phyloP scores from a whole-genome alignment of 2,888 invertebrate genomes.

The Apomyelois bistriatella region DNA sequence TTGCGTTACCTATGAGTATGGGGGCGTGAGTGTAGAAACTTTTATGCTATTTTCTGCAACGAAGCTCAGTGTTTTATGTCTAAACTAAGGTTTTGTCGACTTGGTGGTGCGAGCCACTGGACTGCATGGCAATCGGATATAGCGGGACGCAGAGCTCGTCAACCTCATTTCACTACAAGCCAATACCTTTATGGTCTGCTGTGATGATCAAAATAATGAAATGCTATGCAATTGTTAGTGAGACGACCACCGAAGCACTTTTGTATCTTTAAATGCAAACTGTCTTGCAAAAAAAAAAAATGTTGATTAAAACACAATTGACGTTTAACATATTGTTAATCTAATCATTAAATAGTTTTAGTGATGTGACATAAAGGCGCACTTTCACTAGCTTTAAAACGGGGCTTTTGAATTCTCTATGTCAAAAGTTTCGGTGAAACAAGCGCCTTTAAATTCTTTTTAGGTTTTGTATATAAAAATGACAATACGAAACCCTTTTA shows the following conservation, averaged over 20 bases:
- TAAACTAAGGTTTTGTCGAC: neutral
- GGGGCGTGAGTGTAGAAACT: no score
- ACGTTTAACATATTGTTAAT: neutral
- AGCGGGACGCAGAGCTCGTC: no score
- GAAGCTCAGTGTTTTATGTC: no score
- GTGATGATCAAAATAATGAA: neutral
- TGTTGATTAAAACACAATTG: neutral
- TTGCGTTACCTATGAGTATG: no score
- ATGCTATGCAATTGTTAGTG: slow-evolving; percentile 6
- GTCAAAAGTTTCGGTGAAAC: no score
- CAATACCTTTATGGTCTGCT: slow-evolving; percentile 5
- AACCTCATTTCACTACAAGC: neutral
- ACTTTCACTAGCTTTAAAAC: no score
- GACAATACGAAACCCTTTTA: no score
- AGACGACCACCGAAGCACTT: slow-evolving; percentile 1
- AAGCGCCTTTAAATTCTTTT: no score
- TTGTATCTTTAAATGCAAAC: slow-evolving; percentile 6
- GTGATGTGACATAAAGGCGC: no score
- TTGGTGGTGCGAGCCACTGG: neutral
- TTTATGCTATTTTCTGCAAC: no score
- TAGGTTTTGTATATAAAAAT: no score
- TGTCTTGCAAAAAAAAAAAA: neutral
- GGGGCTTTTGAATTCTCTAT: no score
- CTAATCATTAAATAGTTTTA: neutral
- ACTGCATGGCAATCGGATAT: neutral